Base-by-base conservation (phyloP, 2,888 invertebrate genomes). In the Falcaria lacertinaria region DNA sequence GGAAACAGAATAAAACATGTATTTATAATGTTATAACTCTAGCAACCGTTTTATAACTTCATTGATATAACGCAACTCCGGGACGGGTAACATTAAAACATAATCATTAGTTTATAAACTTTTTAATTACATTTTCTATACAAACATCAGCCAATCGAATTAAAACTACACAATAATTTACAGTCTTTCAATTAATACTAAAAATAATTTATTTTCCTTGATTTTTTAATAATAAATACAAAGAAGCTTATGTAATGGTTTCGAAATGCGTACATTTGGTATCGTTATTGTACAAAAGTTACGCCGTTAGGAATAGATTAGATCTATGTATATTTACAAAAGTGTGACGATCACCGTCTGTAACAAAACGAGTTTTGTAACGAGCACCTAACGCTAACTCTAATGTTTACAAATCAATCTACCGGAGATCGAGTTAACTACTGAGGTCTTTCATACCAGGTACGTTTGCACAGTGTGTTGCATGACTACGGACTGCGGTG, bases 151-250 rank as follows among this genome's bases (percentile, higher is more conserved):
- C 81, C 80, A 75, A 79, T 84, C 68, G 69, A 73, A 80, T 78
- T 80, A 80, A 70, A 79, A 74, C 85, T 86, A 87, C 84, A 82
- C 79, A 85, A 81, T 84, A 86, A 82, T 83, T 81, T 88, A 89
- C 88, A 89, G 88, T 89, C 88, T 89, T 89, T 82, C 74, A 80
- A 87, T 78, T 84, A 88, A 88, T 87, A 89, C 84, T 85, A 81
- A 75, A 74, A 82, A 80, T 75, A 72, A 67, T 64, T 74, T 28
- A 28, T 11, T 28, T 17, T 67, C 67, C 72, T 66, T 62, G 50
- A 64, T 69, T 77, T 73, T 76, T 74, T 80, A 79, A 74, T 76
- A 81, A 85, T 85, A 83, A 84, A 83, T 83, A 83, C 71, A 71
- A 81, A 77, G 78, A 85, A 85, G 86, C 86, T 79, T 78, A 11